Percentiles rank a stretch among this genome's conserved stretches.
These are phyloP conservation scores for Eudyptes chrysolophus DNA, from an alignment of 2,113 vertebrate genomes.

Conservation along the genomic window DNA sequence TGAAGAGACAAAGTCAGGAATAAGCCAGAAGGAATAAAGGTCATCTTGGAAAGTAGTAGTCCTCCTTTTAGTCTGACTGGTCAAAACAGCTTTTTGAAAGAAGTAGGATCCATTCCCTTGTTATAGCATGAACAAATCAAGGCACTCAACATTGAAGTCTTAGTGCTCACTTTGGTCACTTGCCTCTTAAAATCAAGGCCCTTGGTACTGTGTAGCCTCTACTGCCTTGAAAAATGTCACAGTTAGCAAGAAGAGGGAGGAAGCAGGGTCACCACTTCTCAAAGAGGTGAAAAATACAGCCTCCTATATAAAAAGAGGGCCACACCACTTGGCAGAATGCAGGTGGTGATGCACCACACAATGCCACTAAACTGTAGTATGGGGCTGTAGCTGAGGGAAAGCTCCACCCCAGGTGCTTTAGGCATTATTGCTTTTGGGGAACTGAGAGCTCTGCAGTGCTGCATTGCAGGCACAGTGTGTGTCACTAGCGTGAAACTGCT, in stretches of 20 bases:
- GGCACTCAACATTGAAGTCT: not conserved
- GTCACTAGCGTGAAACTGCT: not conserved
- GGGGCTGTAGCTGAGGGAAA: not conserved
- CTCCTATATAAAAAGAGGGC: not conserved
- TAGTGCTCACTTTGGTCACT: not conserved
- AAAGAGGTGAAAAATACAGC: not conserved
- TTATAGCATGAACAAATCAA: not conserved
- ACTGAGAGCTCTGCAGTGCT: not conserved
- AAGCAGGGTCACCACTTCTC: not conserved
- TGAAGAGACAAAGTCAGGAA: not conserved
- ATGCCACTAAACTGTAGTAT: not conserved
- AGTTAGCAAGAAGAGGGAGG: not conserved
- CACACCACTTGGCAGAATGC: not conserved
- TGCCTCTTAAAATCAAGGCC: not conserved
- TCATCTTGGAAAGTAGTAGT: not conserved
- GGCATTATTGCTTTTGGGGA: not conserved
- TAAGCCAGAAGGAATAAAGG: not conserved
- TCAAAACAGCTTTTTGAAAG: not conserved
- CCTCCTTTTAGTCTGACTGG: not conserved
- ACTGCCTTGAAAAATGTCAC: not conserved
- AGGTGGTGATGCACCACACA: not conserved
- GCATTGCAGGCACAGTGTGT: not conserved
- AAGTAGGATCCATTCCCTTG: not conserved
- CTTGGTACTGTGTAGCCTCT: not conserved
- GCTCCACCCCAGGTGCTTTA: not conserved